Conservation (phyloP, 2,888 invertebrate species). For the Julus scanicus region DNA sequence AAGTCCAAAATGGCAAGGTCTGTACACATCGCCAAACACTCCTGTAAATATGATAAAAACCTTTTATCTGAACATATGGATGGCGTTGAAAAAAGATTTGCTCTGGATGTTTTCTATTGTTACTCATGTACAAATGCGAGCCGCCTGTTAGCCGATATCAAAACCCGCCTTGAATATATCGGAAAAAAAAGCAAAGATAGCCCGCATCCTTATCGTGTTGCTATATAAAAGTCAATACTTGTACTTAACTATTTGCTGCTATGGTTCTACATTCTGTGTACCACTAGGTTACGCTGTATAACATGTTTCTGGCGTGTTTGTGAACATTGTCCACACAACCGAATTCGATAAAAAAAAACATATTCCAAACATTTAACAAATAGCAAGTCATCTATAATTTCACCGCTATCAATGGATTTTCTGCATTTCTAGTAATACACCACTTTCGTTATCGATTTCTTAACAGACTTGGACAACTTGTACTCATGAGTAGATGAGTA, state of each 20-base stretch:
- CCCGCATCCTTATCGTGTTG: conserved; percentile 12
- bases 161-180: conserved; percentile 10
- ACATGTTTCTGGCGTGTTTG: not conserved
- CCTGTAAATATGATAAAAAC: conserved; percentile 9
- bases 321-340: not conserved
- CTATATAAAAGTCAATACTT: conserved; percentile 23
- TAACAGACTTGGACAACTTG: too few relatives aligned
- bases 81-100: not conserved
- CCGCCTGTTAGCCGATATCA: not conserved
- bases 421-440: too few relatives aligned
- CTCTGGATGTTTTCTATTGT: conserved; percentile 19
- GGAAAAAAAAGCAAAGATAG: not conserved
- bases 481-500: too few relatives aligned
- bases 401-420: too few relatives aligned
- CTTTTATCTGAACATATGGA: conserved; percentile 23
- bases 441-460: too few relatives aligned
- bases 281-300: conserved; percentile 25
- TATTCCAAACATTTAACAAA: too few relatives aligned
- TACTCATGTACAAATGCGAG: not conserved
- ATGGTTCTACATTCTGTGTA: not conserved
- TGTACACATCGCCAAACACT: conserved; percentile 24
- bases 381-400: too few relatives aligned
- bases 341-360: too few relatives aligned
- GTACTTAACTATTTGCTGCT: conserved; percentile 3
- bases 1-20: conserved; percentile 43